Conservation (phyloP, 2,797 vertebrate genomes). For the Harpagifer antarcticus region DNA sequence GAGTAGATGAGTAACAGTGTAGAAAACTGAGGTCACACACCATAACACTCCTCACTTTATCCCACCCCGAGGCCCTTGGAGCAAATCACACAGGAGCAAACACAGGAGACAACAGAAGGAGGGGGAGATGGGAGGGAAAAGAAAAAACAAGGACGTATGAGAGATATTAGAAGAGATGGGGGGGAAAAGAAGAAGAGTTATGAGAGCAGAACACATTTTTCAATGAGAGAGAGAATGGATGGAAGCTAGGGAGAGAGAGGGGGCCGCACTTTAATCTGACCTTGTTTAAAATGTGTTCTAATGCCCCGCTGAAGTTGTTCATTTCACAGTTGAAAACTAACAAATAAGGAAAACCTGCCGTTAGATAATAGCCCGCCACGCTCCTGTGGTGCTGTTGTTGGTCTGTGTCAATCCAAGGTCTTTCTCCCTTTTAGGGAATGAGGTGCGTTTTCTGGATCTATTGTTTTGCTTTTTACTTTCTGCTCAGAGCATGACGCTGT, state of each 20-base stretch:
- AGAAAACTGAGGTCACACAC: conserved; percentile 76
- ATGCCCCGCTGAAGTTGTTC: conserved; percentile 51
- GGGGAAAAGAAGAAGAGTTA: conserved; percentile 30
- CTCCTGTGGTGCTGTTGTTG: conserved; percentile 34
- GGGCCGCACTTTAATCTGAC: conserved; percentile 50
- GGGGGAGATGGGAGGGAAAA: neutral
- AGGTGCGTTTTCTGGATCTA: conserved; percentile 33
- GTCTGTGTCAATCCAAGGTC: conserved; percentile 52
- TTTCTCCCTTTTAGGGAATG: conserved; percentile 42
- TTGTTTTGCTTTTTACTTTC: conserved; percentile 25
- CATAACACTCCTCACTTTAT: conserved; percentile 69
- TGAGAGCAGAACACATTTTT: conserved; percentile 54
- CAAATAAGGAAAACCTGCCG: conserved; percentile 54
- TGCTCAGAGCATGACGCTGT: conserved; percentile 16
- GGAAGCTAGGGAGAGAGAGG: conserved; percentile 12
- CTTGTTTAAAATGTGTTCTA: conserved; percentile 64
- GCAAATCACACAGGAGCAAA: conserved; percentile 66
- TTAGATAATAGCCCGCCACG: conserved; percentile 35
- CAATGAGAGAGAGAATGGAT: conserved; percentile 38
- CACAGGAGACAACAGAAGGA: conserved; percentile 52
- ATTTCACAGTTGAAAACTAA: conserved; percentile 67
- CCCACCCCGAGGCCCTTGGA: conserved; percentile 67
- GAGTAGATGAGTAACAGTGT: conserved; percentile 72
- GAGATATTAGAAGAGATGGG: conserved; percentile 53
- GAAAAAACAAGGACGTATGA: conserved; percentile 47